These are phyloP conservation scores for Meloe dianella DNA, from an alignment of 2,888 invertebrate genomes.

Conservation along the genomic window DNA sequence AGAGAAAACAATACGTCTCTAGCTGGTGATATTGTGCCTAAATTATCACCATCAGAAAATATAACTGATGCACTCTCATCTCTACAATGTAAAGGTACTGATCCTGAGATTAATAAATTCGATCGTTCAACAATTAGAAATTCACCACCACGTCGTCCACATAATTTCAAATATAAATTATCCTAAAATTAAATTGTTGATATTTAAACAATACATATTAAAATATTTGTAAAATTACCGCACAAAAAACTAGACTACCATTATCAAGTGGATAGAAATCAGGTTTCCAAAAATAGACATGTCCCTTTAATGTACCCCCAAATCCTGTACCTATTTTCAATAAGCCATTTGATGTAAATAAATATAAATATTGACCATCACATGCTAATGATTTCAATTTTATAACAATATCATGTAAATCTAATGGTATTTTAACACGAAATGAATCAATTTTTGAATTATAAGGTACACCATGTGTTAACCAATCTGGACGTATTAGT, in stretches of 20 bases:
- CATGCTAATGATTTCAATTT: constrained; percentile 74
- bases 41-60: constrained; percentile 80
- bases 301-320: constrained; percentile 90
- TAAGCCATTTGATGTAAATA: constrained; percentile 83
- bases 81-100: constrained; percentile 57
- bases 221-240: constrained; percentile 62
- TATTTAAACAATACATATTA: constrained; percentile 20
- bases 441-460: constrained; percentile 75
- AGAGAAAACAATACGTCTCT: constrained; percentile 69
- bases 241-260: constrained; percentile 87
- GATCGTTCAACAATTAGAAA: constrained; percentile 65
- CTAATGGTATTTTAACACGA: constrained; percentile 63
- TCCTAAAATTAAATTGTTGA: constrained; percentile 67
- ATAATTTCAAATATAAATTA: constrained; percentile 78
- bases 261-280: constrained; percentile 82
- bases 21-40: constrained; percentile 79
- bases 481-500: constrained; percentile 85
- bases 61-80: constrained; percentile 64
- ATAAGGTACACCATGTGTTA: constrained; percentile 84
- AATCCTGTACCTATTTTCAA: constrained; percentile 95
- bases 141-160: constrained; percentile 62
- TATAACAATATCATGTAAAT: constrained; percentile 60
- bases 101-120: constrained; percentile 61
- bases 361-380: constrained; percentile 89
- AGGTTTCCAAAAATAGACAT: constrained; percentile 82